Conservation (phyloP, 2,797 vertebrate species). For the Oryzias dopingdopingensis region DNA sequence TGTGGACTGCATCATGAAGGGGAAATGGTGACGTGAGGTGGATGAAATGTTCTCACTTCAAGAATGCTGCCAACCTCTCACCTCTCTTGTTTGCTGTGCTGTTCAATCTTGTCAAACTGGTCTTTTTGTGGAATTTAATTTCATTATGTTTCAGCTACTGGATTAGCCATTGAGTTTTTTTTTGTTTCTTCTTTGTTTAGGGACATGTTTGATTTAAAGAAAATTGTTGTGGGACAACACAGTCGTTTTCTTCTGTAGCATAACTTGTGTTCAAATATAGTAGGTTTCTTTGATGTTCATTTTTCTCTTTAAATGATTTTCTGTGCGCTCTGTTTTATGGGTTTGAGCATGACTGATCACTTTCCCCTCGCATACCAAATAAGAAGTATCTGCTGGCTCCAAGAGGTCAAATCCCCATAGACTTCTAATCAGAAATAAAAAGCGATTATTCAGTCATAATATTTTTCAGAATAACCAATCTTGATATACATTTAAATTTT, state of each 20-base stretch:
- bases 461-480: too few relatives aligned
- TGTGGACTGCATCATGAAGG: constrained; percentile 58
- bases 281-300: background rate
- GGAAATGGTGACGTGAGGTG: constrained; percentile 72
- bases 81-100: constrained; percentile 39
- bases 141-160: background rate
- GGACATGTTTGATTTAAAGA: constrained; percentile 18
- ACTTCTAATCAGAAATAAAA: too few relatives aligned
- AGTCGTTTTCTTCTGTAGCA: too few relatives aligned
- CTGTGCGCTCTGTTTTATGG: too few relatives aligned
- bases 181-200: constrained; percentile 24
- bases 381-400: too few relatives aligned
- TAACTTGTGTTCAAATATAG: background rate
- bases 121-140: constrained; percentile 35
- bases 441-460: too few relatives aligned
- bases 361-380: too few relatives aligned
- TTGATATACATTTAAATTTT: too few relatives aligned
- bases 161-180: constrained; percentile 3
- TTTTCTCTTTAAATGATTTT: background rate
- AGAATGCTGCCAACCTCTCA: constrained; percentile 60
- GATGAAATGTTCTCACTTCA: constrained; percentile 73
- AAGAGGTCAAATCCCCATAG: too few relatives aligned
- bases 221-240: background rate
- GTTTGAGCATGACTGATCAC: too few relatives aligned
- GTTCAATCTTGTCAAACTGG: constrained; percentile 42